Conservation (phyloP, 2,113 vertebrate species). For the Myotis brandtii region DNA sequence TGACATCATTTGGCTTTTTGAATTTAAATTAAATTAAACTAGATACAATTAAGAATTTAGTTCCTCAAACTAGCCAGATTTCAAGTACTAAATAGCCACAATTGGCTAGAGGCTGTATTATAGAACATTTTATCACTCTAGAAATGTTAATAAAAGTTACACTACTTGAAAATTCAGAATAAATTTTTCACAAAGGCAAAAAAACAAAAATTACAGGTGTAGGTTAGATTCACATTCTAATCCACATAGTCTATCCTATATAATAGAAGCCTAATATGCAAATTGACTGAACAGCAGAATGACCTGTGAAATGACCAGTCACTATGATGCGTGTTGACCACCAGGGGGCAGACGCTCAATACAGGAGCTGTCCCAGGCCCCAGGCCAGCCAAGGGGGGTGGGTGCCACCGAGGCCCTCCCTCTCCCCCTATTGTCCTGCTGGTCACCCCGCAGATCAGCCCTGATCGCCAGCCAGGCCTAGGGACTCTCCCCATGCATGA, state of each 20-base stretch:
- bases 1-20: neutral
- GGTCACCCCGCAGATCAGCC: too few species aligned
- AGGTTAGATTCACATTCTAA: neutral
- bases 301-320: too few species aligned
- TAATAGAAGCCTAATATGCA: too few species aligned
- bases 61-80: neutral
- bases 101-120: neutral
- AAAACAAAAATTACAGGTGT: neutral
- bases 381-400: too few species aligned
- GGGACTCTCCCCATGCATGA: too few species aligned
- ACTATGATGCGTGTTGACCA: too few species aligned
- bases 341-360: too few species aligned
- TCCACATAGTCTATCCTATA: neutral
- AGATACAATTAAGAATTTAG: neutral
- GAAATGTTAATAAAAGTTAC: neutral
- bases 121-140: neutral
- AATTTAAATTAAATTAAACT: constrained; percentile 3
- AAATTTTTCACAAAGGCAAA: neutral
- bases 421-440: too few species aligned
- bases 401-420: too few species aligned
- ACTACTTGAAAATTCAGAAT: neutral
- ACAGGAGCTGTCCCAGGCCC: too few species aligned
- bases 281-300: too few species aligned
- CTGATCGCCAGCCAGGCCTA: too few species aligned
- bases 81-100: neutral